These are phyloP conservation scores for Microplitis demolitor DNA, from an alignment of 1,140 invertebrate species.

Conservation along the genomic window DNA sequence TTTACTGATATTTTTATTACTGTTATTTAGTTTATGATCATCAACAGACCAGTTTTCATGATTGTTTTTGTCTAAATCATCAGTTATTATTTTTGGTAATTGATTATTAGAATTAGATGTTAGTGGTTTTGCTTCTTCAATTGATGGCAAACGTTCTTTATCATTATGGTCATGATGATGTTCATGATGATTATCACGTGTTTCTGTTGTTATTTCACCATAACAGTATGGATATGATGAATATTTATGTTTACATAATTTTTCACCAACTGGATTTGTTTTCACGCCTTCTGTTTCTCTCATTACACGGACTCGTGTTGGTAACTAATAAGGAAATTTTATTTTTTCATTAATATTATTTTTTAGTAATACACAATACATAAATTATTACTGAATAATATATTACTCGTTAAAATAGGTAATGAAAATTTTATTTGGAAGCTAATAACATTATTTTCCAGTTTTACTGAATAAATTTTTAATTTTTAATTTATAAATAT, in stretches of 20 bases:
- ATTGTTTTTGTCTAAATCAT: constrained; percentile 33
- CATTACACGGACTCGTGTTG: constrained; percentile 69
- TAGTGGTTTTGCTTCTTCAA: constrained; percentile 43
- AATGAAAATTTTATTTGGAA: no score
- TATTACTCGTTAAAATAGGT: no score
- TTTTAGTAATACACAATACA: no score
- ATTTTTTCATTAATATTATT: no score
- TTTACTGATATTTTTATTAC: constrained; percentile 39
- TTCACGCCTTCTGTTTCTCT: constrained; percentile 65
- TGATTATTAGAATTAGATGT: constrained; percentile 12
- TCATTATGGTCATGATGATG: constrained; percentile 48
- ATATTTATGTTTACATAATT: constrained; percentile 83
- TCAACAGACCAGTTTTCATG: constrained; percentile 3
- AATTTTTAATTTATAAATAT: no score
- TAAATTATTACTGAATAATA: no score
- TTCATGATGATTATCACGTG: constrained; percentile 53
- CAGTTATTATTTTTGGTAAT: constrained; percentile 46
- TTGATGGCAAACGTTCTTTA: constrained; percentile 34
- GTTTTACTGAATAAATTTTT: no score
- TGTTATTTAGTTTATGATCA: constrained; percentile 37
- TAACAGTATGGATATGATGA: constrained; percentile 85
- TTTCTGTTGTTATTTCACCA: constrained; percentile 71
- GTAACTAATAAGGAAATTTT: constrained; percentile 52
- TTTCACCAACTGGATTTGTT: constrained; percentile 68
- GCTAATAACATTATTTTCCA: no score